These are phyloP conservation scores for Arbacia lixula DNA, from an alignment of 53 echinoderm and acorn worm genomes.

Conservation along the genomic window DNA sequence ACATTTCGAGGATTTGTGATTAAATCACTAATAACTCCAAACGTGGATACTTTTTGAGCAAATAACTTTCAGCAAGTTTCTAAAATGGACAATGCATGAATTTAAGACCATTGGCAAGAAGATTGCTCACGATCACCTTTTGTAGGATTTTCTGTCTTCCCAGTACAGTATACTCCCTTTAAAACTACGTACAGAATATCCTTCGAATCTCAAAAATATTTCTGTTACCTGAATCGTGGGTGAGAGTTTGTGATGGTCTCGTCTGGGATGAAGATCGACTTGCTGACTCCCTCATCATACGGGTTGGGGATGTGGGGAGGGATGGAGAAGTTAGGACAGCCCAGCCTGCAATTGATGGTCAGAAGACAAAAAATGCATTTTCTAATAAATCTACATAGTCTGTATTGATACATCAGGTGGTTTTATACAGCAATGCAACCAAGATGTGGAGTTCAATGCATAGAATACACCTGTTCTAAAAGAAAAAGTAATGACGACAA, in stretches of 20 bases:
- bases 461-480: too few species aligned
- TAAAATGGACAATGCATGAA: too few species aligned
- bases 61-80: too few species aligned
- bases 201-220: background rate
- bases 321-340: constrained; percentile 80
- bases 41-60: too few species aligned
- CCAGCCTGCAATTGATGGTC: constrained; percentile 76
- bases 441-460: too few species aligned
- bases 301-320: constrained; percentile 76
- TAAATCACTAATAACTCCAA: too few species aligned
- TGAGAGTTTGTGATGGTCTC: constrained; percentile 77
- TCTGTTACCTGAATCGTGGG: constrained; percentile 85
- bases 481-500: background rate
- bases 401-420: background rate
- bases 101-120: too few species aligned
- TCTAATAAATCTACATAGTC: too few species aligned
- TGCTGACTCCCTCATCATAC: constrained; percentile 74
- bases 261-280: constrained; percentile 88
- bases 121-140: too few species aligned
- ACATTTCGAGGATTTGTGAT: too few species aligned
- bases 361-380: background rate
- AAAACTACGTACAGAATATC: background rate
- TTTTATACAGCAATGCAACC: too few species aligned
- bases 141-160: background rate
- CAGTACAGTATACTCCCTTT: background rate